Evolutionary conservation across 2,797 vertebrate genomes (phyloP).

Genomic region (Neomorphus geoffroyi): DNA sequence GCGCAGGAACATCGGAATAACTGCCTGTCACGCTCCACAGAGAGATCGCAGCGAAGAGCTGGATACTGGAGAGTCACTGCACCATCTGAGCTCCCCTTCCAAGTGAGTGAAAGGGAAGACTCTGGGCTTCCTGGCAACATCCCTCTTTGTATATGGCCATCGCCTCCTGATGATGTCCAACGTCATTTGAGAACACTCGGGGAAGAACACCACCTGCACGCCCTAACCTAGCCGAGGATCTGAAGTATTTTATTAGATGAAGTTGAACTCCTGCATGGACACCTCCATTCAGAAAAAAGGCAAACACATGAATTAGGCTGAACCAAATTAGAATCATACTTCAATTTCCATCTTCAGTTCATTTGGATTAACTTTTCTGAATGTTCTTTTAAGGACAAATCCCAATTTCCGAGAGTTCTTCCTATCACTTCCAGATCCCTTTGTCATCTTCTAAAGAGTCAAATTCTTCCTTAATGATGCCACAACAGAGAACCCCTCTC

Average conservation of each 20-base stretch:
- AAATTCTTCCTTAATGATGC: fast-evolving
- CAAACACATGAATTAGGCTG: background rate
- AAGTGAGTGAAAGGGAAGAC: background rate
- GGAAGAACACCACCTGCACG: background rate
- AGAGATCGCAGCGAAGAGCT: background rate
- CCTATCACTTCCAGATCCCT: background rate
- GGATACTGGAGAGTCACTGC: fast-evolving
- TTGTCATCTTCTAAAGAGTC: background rate
- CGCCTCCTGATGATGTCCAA: too few relatives aligned
- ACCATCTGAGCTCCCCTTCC: fast-evolving
- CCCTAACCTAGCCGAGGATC: background rate
- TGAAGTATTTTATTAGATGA: background rate
- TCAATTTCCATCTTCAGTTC: background rate
- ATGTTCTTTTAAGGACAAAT: fast-evolving
- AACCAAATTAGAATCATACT: background rate
- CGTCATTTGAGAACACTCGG: fast-evolving
- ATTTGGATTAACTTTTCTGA: background rate
- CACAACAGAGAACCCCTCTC: background rate
- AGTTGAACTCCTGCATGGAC: background rate
- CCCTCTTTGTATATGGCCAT: background rate
- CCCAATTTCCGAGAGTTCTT: background rate
- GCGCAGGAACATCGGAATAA: fast-evolving
- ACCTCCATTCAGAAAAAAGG: background rate
- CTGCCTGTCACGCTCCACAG: background rate
- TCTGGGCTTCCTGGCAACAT: background rate